Evolutionary conservation across 2,113 vertebrate species (phyloP).

Genomic region (Anoura caudifer): DNA sequence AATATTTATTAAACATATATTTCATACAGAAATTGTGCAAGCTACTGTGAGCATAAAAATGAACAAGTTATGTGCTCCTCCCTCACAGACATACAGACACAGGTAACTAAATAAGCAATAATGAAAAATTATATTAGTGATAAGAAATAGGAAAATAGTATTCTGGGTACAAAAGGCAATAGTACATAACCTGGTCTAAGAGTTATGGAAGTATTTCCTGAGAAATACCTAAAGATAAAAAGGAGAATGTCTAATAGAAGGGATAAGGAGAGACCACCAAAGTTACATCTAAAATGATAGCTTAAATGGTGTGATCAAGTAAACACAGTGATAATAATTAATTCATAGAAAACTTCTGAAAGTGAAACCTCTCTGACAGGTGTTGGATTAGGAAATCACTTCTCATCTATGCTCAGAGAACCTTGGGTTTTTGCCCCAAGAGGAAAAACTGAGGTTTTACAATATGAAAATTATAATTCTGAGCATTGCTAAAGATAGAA

Average conservation of each 20-base stretch:
- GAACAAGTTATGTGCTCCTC: background rate
- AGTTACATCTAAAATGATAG: background rate
- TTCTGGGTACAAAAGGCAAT: background rate
- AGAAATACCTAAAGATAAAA: background rate
- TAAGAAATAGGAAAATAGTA: background rate
- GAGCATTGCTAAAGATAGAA: constrained; percentile 36
- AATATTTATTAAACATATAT: background rate
- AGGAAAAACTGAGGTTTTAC: constrained; percentile 14
- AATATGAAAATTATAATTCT: constrained; percentile 59
- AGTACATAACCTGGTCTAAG: background rate
- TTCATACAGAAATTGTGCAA: background rate
- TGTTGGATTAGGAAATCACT: constrained; percentile 24
- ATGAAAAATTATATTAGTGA: background rate
- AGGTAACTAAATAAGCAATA: background rate
- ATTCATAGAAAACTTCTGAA: constrained; percentile 3
- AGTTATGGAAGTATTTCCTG: background rate
- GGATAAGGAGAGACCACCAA: background rate
- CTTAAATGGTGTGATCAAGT: background rate
- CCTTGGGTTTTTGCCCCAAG: constrained; percentile 28
- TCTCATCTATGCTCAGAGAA: constrained; percentile 11
- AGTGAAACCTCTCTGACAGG: constrained; percentile 35
- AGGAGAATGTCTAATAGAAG: background rate
- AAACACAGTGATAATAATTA: background rate
- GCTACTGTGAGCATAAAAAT: background rate
- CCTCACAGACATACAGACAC: background rate